phyloP scores from a whole-genome alignment of 2,797 vertebrate genomes.

The Cossypha caffra region DNA sequence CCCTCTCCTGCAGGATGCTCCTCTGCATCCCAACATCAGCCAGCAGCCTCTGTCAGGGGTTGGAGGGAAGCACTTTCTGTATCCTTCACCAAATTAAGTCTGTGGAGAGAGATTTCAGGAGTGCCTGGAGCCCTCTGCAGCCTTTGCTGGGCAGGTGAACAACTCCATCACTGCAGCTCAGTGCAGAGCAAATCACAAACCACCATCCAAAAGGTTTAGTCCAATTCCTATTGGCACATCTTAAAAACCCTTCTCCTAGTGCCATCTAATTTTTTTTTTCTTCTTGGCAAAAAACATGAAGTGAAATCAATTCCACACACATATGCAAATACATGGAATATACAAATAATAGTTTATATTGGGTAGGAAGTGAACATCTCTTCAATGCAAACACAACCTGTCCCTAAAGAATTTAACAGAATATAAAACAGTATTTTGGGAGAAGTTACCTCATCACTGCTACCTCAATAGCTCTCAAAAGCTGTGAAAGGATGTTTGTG shows the following conservation, averaged over 20 bases:
- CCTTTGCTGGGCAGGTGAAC: too few species aligned
- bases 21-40: fast-evolving
- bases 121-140: background rate
- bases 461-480: background rate
- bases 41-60: fast-evolving
- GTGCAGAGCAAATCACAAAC: background rate
- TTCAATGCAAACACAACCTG: background rate
- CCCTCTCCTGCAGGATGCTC: background rate
- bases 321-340: background rate
- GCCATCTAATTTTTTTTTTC: background rate
- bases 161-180: fast-evolving
- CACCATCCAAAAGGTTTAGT: background rate
- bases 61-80: background rate
- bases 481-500: background rate
- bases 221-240: fast-evolving
- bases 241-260: background rate
- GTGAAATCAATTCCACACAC: background rate
- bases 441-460: background rate
- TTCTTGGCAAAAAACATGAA: background rate
- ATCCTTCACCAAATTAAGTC: background rate
- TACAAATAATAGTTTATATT: background rate
- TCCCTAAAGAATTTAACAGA: background rate
- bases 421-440: background rate
- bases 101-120: background rate
- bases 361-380: background rate